A percentile compares a stretch with the other conserved stretches of the same genome.
Evolutionary conservation across 64 coral and sea anemone species (phyloP).

Genomic region (Stylophora pistillata): DNA sequence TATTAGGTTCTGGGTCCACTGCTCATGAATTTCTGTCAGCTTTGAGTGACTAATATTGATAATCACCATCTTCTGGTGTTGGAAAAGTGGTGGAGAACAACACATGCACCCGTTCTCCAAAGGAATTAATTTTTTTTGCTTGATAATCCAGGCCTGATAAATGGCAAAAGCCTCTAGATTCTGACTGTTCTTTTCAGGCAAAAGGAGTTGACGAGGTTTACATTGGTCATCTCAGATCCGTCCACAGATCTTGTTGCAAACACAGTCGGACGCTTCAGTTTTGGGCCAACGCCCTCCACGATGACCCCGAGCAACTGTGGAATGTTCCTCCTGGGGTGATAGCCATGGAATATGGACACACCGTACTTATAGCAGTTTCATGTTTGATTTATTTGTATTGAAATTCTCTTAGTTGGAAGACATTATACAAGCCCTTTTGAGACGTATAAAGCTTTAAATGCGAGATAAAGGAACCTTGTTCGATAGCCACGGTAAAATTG

Average conservation of each 20-base stretch:
- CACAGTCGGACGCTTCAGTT: slow-evolving; percentile 79
- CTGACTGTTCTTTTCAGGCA: slow-evolving; percentile 18
- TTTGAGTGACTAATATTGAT: neutral
- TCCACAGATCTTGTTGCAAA: slow-evolving; percentile 62
- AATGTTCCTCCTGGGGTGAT: slow-evolving; percentile 80
- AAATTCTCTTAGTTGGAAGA: too few species aligned
- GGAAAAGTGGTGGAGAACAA: too few species aligned
- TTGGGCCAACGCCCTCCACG: slow-evolving; percentile 91
- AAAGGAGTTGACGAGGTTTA: slow-evolving; percentile 72
- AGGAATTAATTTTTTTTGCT: too few species aligned
- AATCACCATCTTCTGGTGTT: neutral
- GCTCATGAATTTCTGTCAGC: neutral
- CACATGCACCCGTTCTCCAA: too few species aligned
- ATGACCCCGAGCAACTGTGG: slow-evolving; percentile 60
- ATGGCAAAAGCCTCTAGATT: neutral
- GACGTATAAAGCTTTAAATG: too few species aligned
- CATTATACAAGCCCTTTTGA: too few species aligned
- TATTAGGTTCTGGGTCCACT: neutral
- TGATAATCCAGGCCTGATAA: too few species aligned
- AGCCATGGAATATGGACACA: slow-evolving; percentile 93
- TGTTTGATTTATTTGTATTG: too few species aligned
- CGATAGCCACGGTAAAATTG: too few species aligned
- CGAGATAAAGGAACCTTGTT: too few species aligned
- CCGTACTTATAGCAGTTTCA: slow-evolving; percentile 29
- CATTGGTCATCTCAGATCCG: slow-evolving; percentile 54